phyloP scores from a whole-genome alignment of 2,113 vertebrate genomes.

The Thymallus thymallus region DNA sequence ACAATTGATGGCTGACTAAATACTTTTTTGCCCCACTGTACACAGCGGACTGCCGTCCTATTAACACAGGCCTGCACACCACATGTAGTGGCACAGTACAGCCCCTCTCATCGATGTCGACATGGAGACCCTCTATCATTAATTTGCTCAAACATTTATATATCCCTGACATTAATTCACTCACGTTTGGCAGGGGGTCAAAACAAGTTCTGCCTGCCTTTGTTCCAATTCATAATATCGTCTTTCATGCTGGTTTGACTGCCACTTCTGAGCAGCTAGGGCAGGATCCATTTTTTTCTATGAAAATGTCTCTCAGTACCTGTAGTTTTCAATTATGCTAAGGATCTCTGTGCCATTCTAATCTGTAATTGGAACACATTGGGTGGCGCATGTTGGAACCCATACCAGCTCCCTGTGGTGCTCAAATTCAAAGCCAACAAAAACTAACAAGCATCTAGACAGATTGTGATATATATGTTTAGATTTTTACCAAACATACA shows the following conservation, averaged over 20 bases:
- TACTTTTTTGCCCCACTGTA: too few species aligned
- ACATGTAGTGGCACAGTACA: neutral
- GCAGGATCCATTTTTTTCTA: slow-evolving; percentile 22
- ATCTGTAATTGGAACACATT: slow-evolving; percentile 56
- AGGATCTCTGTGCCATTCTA: slow-evolving; percentile 40
- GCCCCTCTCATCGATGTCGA: neutral
- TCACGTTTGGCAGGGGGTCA: slow-evolving; percentile 27
- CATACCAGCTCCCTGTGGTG: slow-evolving; percentile 15
- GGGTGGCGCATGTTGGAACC: slow-evolving; percentile 39
- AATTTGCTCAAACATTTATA: slow-evolving; percentile 1
- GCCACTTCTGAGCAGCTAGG: slow-evolving; percentile 28
- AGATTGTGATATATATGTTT: neutral
- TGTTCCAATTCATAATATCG: slow-evolving; percentile 31
- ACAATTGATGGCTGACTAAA: too few species aligned
- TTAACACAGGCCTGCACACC: neutral
- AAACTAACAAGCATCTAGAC: slow-evolving; percentile 40
- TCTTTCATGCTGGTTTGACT: slow-evolving; percentile 37
- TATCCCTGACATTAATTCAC: slow-evolving; percentile 15
- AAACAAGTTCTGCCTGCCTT: slow-evolving; percentile 6
- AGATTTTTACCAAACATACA: neutral
- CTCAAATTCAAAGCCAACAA: slow-evolving; percentile 30
- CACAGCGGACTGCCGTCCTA: too few species aligned
- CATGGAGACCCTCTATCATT: neutral
- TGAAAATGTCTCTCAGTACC: slow-evolving; percentile 37
- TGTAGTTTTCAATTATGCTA: slow-evolving; percentile 55